Evolutionary conservation across 2,888 invertebrate genomes (phyloP), one percentile per base, ranked within the genome.

Genomic region (Rotaria socialis): DNA sequence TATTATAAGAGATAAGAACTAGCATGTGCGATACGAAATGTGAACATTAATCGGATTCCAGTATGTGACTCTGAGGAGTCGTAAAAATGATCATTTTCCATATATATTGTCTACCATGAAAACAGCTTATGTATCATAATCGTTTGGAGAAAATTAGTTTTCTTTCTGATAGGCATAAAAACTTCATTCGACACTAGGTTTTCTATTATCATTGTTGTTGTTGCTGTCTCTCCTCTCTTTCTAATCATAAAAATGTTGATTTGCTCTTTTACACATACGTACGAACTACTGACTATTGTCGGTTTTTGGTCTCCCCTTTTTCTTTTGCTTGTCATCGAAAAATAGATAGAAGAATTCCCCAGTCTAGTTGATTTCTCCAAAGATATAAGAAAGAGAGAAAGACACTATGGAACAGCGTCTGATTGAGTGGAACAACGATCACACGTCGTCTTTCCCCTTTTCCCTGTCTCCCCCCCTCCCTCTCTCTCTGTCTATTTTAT

Each of bases 1-100:
- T 14, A 50, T 35, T 35, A 14, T 8, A 50, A 14, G 35, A 67
- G 67, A 67, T 67, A 67, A 67, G 67, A 67, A 67, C 67, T 67
- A 67, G 67, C 19, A 67, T 67, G 67, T 67, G 67, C 35, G 27
- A 67, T 67, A 67, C 16, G 67, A 67, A 41, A 67, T 67, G 67
- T 67, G 80, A n/a, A 80, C 47, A 80, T 43, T 80, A 80, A 80
- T 80, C 80, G 80, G n/a, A 47, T 11, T 80, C 47, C 14, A 24
- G 43, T 80, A 27, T 67, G 35, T 43, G 47, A 47, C 80, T 80
- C 80, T 11, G n/a, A 80, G 80, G 80, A 80, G 80, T 80, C 80
- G 80, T 80, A 80, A 80, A 80, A 80, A 80, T 80, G 80, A 80
- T 80, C 11, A 80, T 80, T 67, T 43, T 43, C 43, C 22, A 80